phyloP scores from a whole-genome alignment of 2,888 invertebrate species.

The Lepidocyrtoides sp. region DNA sequence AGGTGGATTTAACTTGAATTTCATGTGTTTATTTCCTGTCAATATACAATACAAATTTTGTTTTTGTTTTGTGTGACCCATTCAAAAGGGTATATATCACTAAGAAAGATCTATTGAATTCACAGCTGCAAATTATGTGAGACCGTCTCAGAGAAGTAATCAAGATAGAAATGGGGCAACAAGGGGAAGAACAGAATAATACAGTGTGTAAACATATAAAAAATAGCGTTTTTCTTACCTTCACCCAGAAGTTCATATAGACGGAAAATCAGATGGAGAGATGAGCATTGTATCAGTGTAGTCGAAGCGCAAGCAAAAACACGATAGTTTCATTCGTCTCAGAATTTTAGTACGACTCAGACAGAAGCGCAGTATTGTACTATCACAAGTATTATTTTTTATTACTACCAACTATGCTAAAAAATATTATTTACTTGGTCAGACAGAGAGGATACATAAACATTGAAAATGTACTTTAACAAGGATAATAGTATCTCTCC shows the following conservation, averaged over 20 bases:
- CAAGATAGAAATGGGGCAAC: background rate
- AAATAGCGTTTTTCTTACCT: background rate
- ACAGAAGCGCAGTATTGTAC: no score
- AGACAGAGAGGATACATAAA: no score
- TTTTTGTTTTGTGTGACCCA: background rate
- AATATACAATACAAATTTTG: background rate
- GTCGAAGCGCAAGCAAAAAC: background rate
- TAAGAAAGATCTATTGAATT: no score
- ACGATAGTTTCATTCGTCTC: background rate
- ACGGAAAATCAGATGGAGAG: conserved; percentile 7
- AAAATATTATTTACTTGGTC: no score
- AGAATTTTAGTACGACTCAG: background rate
- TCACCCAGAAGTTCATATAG: conserved; percentile 7
- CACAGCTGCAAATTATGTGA: no score
- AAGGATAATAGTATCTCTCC: no score
- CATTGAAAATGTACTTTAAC: no score
- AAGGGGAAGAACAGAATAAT: no score
- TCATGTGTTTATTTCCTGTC: conserved; percentile 12
- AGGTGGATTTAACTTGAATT: no score
- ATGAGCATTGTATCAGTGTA: conserved; percentile 17
- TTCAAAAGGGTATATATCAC: background rate
- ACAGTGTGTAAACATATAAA: background rate
- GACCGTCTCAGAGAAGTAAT: no score
- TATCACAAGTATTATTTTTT: no score
- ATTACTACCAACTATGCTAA: no score